Evolutionary conservation across 2,888 invertebrate species (phyloP).

Genomic region (Athripsodes cinereus): DNA sequence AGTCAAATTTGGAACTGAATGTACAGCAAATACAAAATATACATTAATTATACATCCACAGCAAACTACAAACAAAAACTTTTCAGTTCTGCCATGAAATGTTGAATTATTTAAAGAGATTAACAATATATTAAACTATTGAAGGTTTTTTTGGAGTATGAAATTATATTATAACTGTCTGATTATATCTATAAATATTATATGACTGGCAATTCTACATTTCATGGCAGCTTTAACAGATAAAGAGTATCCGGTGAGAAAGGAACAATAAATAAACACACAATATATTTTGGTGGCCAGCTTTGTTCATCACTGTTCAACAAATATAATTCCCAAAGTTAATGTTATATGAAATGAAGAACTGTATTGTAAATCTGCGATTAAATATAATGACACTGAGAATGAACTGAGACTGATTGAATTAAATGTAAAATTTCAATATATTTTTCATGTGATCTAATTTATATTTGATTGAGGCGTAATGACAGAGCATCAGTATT

Average conservation of each 20-base stretch:
- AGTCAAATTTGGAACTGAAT: constrained; percentile 37
- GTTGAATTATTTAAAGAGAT: background rate
- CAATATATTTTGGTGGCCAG: constrained; percentile 23
- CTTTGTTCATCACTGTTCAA: constrained; percentile 22
- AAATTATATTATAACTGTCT: too few species aligned
- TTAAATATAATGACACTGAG: background rate
- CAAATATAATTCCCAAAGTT: background rate
- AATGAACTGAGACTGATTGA: background rate
- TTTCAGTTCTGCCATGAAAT: constrained; percentile 16
- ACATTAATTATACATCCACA: constrained; percentile 27
- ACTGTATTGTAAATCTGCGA: background rate
- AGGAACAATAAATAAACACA: constrained; percentile 24
- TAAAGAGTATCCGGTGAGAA: constrained; percentile 22
- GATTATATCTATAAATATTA: too few species aligned
- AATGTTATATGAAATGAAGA: background rate
- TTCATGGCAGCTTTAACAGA: constrained; percentile 19
- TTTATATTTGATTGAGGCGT: constrained; percentile 13
- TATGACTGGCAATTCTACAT: too few species aligned
- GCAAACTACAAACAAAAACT: constrained; percentile 26
- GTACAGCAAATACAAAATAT: constrained; percentile 34
- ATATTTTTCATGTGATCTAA: background rate
- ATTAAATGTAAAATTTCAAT: background rate
- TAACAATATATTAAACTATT: too few species aligned
- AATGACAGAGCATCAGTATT: constrained; percentile 21
- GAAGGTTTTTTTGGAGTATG: too few species aligned